Base-by-base conservation (phyloP, 2,888 invertebrate species). In the Ectropis crepuscularia region DNA sequence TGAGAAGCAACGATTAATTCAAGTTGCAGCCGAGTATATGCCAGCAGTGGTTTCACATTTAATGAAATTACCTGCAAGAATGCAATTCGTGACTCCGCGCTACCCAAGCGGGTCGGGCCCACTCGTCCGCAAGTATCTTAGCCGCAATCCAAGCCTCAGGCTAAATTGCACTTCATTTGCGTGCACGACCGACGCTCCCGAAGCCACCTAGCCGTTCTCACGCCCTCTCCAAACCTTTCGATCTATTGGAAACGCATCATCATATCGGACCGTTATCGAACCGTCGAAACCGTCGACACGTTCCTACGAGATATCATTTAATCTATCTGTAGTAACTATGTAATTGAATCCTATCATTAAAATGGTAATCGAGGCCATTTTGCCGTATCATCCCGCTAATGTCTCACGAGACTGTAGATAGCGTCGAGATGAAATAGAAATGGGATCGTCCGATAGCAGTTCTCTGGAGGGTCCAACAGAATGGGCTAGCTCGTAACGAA, bases 151-250 rank as follows among this genome's bases (percentile, higher is more conserved):
- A 74, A 72, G 76, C 78, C 79, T 79, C 77, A 67, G 78, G 82
- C 80, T 79, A 88, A 87, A 89, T 88, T 88, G 87, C 86, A 83
- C 87, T 89, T 88, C 86, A 89, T 89, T 88, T 88, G 85, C 86
- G 81, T 87, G 83, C 81, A 80, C 79, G 80, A 79, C 75, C 76
- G 78, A 76, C 75, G 80, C 83, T 80, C 77, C 82, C 75, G 78
- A 82, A 75, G 75, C 71, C 72, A 75, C 73, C 72, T 72, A 74
- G 73, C 78, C 73, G 81, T 88, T 89, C 88, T 86, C 88, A 88
- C 87, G 88, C 86, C 84, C 83, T 81, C 73, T 71, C 65, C 73
- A 73, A 76, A 75, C 71, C 77, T 77, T 76, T 69, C 71, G 68
- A 78, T 74, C 68, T 73, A 74, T 72, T 72, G 74, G 71, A 65